Evolutionary conservation across 2,113 vertebrate genomes (phyloP), one percentile per base, ranked within the genome.

Genomic region (Rhinolophus sinicus): DNA sequence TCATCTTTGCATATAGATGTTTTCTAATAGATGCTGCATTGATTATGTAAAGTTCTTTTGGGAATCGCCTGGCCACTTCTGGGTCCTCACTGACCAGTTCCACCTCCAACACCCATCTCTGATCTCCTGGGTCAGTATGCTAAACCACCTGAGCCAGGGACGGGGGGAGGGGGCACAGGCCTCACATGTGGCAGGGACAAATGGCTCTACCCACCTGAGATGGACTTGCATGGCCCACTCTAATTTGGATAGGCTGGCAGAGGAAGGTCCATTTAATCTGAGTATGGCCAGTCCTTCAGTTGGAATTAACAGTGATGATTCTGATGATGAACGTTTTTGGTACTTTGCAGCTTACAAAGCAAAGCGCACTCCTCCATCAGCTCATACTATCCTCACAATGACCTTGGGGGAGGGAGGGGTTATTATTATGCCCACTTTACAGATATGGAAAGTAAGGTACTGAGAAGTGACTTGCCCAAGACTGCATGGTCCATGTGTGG

Each of bases 1-100:
- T 96, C 93, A 95, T 97, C 96, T 97, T 96, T 97, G 97, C 96
- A 97, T 95, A 96, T 95, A 95, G 92, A 97, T 96, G 95, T 92
- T 97, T 98, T 97, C 97, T 97, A 98, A 97, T 92, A 97, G 95
- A 97, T 96, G 91, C 94, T 90, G 96, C 95, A 97, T 96, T 97
- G 96, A 98, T 97, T 97, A 98, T 97, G 97, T 96, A 97, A 96
- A 96, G 96, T 95, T 97, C 98, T 98, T 98, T 97, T 98, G 98
- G 81, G 90, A 98, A 95, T 93, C 40, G 95, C 50, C 80, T 85
- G 87, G 92, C 78, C 95, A 72, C 89, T 95, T 94, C 97, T 98
- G 96, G 95, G 90, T 84, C 94, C 78, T 93, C 82, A 92, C 88
- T 95, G 91, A 93, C 95, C 93, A 95, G 50, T 69, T 90, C 78